Evolutionary conservation across 35 echinoderm and acorn worm genomes (phyloP), one percentile per base, ranked within the genome.

Genomic region (Hemicentrotus pulcherrimus): DNA sequence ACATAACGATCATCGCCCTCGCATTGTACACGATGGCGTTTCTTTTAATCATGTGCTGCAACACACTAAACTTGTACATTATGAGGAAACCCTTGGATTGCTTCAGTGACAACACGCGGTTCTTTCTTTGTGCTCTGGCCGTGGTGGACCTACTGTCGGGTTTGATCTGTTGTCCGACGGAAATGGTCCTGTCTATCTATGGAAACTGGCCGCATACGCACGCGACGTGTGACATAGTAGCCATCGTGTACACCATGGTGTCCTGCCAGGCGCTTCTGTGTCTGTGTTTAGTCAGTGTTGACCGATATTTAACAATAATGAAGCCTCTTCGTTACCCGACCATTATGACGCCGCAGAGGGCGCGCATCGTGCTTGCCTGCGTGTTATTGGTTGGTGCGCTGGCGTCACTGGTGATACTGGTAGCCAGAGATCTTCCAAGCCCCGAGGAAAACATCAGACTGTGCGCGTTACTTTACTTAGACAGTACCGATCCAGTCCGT

Each of bases 31-130:
- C 91, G 4, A 22, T 58, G 11, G 46, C 48, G n/a, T 32, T 32
- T 24, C 46, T 93, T 55, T 47, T 93, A 16, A 93, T 93, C 91
- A 58, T 93, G 31, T 32, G 2, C 48, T 93, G 91, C 47, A 93
- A 93, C 8, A 58, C 91, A 58, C 12, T 93, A 13, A 93, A 93
- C 41, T 31, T 93, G 91, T 93, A 50, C 46, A 93, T 93, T n/a
- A 32, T 93, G 46, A 47, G 91, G 91, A 93, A 93, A 46, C 91
- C 91, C 3, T 58, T 93, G 91, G 91, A 93, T 47, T 93, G 91
- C 48, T 93, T 93, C 13, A 93, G 91, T 58, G 91, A 93, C 91
- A 93, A 93, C 48, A 93, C 91, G 91, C 91, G 91, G 91, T 93
- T 93, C 46, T 93, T 93, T 13, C 48, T 93, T 5, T 11, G 91